phyloP scores from a whole-genome alignment of 2,797 vertebrate genomes.

The Spinibarbus caldwelli region DNA sequence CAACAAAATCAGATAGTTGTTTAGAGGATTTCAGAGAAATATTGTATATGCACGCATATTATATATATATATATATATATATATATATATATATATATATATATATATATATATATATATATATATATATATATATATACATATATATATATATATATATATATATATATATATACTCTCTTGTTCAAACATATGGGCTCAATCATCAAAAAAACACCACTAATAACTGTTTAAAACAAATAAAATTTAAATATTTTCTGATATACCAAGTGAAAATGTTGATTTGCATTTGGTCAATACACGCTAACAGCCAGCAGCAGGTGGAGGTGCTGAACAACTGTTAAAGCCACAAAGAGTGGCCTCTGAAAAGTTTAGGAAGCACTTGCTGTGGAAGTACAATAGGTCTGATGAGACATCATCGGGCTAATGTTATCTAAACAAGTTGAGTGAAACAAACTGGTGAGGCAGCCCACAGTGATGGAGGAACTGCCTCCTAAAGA shows the following conservation, averaged over 20 bases:
- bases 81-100: too few species aligned
- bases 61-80: too few species aligned
- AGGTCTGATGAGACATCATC: constrained; percentile 25
- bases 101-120: too few species aligned
- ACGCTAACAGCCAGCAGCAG: background rate
- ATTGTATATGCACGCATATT: too few species aligned
- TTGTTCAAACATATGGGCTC: background rate
- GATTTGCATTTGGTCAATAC: background rate
- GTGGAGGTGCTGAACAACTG: background rate
- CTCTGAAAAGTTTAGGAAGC: constrained; percentile 4
- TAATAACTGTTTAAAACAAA: background rate
- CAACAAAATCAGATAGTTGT: background rate
- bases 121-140: too few species aligned
- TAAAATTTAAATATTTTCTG: background rate
- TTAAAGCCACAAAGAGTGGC: background rate
- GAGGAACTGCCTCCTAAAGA: constrained; percentile 44
- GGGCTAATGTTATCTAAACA: constrained; percentile 30
- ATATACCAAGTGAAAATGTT: background rate
- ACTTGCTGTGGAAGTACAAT: constrained; percentile 20
- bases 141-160: too few species aligned
- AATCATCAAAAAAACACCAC: background rate
- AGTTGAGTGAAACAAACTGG: constrained; percentile 41
- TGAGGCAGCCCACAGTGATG: constrained; percentile 21
- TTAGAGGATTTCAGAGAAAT: background rate
- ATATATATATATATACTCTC: background rate